Base-by-base conservation (phyloP, 2,888 invertebrate species). In the Ceramica pisi region DNA sequence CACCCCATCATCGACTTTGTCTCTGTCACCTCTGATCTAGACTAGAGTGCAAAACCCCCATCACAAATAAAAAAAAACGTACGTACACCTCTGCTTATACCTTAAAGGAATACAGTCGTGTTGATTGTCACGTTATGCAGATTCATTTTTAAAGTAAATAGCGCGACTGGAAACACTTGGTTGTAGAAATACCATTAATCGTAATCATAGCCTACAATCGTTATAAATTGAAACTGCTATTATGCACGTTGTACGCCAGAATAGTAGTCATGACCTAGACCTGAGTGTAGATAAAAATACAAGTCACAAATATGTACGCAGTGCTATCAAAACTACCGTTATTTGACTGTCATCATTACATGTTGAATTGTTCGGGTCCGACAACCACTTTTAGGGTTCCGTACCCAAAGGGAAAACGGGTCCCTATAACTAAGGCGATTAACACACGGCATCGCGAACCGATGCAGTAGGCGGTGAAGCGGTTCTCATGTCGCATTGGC, bases 121-220 rank as follows among this genome's bases (percentile, higher is more conserved):
- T 19, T 10, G 19, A 4, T 31, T 35, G n/a, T n/a, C n/a, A 31
- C 55, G 55, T 31, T 55, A 55, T 55, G n/a, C 16, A 55, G 10
- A 31, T 55, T 19, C 19, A 55, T 55, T 55, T 35, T 4, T 55
- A 10, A 31, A 31, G n/a, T 55, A n/a, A n/a, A 59, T 41, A 59
- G 21, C 21, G 26, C 19, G 26, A 19, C 14, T 12, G 38, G 16
- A 53, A 19, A 38, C 14, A 53, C 16, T 55, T 31, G 19, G 9
- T 31, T 23, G 23, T 50, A 64, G n/a, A 72, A 44, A 56, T 4
- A 41, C 1, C 19, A 66, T 57, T 51, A 51, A 73, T 56, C 19
- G 53, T 55, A 23, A 21, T 41, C 26, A 35, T 41, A 31, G 9
- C 19, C 31, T 46, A 44, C 12, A 55, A 16, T 55, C 14, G 31